Evolutionary conservation across 1,140 invertebrate species (phyloP), one percentile per base, ranked within the genome.

Genomic region (Pinna nobilis): DNA sequence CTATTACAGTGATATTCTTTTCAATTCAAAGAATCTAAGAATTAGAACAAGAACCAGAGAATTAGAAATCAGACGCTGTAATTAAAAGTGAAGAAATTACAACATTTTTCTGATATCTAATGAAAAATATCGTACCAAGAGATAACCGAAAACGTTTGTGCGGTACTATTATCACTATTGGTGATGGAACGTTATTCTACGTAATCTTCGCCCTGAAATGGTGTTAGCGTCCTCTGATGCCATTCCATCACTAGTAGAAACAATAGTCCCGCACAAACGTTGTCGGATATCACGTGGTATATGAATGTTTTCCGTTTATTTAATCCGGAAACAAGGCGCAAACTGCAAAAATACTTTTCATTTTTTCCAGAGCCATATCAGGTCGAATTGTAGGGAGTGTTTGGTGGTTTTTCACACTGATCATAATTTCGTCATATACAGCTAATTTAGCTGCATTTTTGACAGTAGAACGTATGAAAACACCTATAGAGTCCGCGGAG

Each of bases 361-460:
- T n/a, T 37, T 60, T 55, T 76, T 65, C 9, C 61, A 88, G 87
- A 69, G 88, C 88, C 15, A 75, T 88, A 11, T 87, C 88, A 6
- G 88, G 88, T 15, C 66, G 88, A 55, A 87, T 89, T 32, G 86
- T 88, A 1, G 87, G 88, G 2, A 85, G 83, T 50, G 85, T 86
- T 1, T 88, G 87, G 86, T 89, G 87, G 87, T 88, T 87, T 61
- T 89, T 89, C 75, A 87, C 86, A 1, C 70, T 89, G 11, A 89
- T 89, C 53, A 82, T 89, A 37, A 87, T 89, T 41, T 88, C 86
- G n/a, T 88, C 87, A 7, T 89, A 89, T 76, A 89, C 88, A 2
- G 88, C 88, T 59, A 89, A 89, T 73, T 79, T 89, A 60, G 88
- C 87, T 0, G 88, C 88, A 37, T 89, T 89, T 71, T 76, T 89